Evolutionary conservation across 2,888 invertebrate genomes (phyloP).

Genomic region (Drymonia ruficornis): DNA sequence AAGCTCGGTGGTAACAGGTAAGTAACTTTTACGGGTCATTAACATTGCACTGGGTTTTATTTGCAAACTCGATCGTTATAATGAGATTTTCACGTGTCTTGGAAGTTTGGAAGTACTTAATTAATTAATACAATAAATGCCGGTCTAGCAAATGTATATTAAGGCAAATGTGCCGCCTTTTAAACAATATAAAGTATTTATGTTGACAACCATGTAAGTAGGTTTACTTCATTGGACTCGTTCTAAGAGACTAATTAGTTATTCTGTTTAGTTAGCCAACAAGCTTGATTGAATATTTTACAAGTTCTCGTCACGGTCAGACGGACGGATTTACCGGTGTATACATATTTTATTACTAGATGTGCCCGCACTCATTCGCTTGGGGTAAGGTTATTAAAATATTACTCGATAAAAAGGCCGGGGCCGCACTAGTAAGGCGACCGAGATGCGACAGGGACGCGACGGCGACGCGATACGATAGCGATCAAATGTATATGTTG

Average conservation of each 20-base stretch:
- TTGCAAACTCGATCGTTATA: slow-evolving; percentile 55
- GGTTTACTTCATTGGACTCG: slow-evolving; percentile 5
- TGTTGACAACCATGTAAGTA: too few relatives aligned
- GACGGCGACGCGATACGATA: too few relatives aligned
- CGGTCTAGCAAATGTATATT: too few relatives aligned
- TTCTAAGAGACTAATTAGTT: slow-evolving; percentile 57
- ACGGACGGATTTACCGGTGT: slow-evolving; percentile 51
- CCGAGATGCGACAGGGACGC: too few relatives aligned
- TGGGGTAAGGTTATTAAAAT: too few relatives aligned
- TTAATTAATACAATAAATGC: too few relatives aligned
- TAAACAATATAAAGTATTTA: too few relatives aligned
- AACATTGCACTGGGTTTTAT: slow-evolving; percentile 67
- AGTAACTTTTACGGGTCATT: slow-evolving; percentile 72
- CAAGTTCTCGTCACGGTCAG: slow-evolving; percentile 55
- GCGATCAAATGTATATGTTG: too few relatives aligned
- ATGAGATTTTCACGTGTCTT: slow-evolving; percentile 45
- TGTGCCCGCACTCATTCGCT: too few relatives aligned
- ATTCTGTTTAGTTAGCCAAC: slow-evolving; percentile 68
- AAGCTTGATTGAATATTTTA: slow-evolving; percentile 68
- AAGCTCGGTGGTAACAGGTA: slow-evolving; percentile 60
- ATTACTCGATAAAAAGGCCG: too few relatives aligned
- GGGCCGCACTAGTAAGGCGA: too few relatives aligned
- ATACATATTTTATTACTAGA: slow-evolving; percentile 47
- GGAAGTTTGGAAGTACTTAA: not conserved
- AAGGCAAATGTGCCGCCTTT: too few relatives aligned